Evolutionary conservation across 2,888 invertebrate species (phyloP).

Genomic region (Mycalesis mineus): DNA sequence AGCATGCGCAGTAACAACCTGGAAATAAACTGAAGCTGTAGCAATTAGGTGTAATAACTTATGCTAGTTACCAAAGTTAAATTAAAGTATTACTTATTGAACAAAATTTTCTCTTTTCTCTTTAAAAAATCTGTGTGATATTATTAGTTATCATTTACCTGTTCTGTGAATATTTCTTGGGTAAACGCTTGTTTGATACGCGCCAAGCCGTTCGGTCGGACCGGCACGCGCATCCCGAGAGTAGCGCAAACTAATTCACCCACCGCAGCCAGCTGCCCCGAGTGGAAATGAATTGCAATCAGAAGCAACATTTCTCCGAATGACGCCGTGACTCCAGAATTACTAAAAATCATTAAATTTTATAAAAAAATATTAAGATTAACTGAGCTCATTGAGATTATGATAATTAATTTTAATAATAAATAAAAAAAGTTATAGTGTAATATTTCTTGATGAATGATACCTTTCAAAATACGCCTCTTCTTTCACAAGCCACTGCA

Average conservation of each 20-base stretch:
- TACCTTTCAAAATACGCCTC: conserved; percentile 92
- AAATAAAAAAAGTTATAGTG: too few species aligned
- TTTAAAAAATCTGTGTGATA: too few species aligned
- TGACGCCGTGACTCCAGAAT: conserved; percentile 90
- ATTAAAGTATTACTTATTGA: too few species aligned
- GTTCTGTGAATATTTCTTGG: conserved; percentile 97
- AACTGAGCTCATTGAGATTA: too few species aligned
- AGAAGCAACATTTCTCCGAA: conserved; percentile 97
- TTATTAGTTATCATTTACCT: conserved; percentile 66
- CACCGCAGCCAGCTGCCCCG: conserved; percentile 94
- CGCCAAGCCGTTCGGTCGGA: conserved; percentile 90
- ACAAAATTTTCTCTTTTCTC: too few species aligned
- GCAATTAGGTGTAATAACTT: background rate
- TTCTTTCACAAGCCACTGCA: conserved; percentile 94
- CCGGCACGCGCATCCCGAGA: conserved; percentile 95
- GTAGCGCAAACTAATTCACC: conserved; percentile 96
- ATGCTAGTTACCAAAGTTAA: background rate
- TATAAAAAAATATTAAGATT: too few species aligned
- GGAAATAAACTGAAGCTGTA: conserved; percentile 25
- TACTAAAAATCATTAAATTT: conserved; percentile 61
- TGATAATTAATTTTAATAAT: too few species aligned
- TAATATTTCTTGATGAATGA: too few species aligned
- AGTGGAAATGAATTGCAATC: conserved; percentile 98
- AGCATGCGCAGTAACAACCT: conserved; percentile 95
- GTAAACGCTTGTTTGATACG: conserved; percentile 96